Base-by-base conservation (phyloP, 2,888 invertebrate genomes). In the Melanotus villosus region DNA sequence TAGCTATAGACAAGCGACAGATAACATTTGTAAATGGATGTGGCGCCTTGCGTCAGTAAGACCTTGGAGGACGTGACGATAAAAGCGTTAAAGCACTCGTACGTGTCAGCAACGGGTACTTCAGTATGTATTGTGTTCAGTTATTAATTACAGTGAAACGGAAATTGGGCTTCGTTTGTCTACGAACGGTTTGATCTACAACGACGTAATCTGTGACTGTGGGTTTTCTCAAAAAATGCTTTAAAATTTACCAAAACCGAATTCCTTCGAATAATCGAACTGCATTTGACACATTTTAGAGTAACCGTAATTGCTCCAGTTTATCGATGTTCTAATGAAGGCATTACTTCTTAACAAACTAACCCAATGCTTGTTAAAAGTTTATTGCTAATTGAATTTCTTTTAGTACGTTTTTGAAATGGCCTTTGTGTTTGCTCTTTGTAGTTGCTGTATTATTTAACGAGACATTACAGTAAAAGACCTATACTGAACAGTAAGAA, bases 81-180 rank as follows among this genome's bases (percentile, higher is more conserved):
- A 30, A 52, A 52, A 52, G 52, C 30, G 12, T 10, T 30, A 52
- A 52, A 52, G 52, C 30, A 26, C 16, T 30, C 6, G 14, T 30
- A 52, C 10, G 23, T 52, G 52, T 52, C 52, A 52, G 14, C 30
- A 52, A 6, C 52, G 52, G 30, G 32, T 52, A 32, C 18, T 52
- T 14, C 30, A 52, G 6, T 12, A 14, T 16, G 52, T 30, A 52
- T 52, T 52, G 32, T 52, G 19, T 32, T 52, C 32, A 52, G 16
- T 52, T 52, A 32, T 16, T 52, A 52, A 52, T 52, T 52, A 26
- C 7, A 5, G 32, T 32, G 14, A 32, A 16, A 12, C 32, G 52
- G 52, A 52, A 32, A 52, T 52, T 52, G 32, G 52, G 3, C 32
- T 32, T 52, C 12, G 32, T 5, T 52, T 32, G 16, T 19, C 14